Conservation (phyloP, 2,888 invertebrate species). For the Plebejus anna region DNA sequence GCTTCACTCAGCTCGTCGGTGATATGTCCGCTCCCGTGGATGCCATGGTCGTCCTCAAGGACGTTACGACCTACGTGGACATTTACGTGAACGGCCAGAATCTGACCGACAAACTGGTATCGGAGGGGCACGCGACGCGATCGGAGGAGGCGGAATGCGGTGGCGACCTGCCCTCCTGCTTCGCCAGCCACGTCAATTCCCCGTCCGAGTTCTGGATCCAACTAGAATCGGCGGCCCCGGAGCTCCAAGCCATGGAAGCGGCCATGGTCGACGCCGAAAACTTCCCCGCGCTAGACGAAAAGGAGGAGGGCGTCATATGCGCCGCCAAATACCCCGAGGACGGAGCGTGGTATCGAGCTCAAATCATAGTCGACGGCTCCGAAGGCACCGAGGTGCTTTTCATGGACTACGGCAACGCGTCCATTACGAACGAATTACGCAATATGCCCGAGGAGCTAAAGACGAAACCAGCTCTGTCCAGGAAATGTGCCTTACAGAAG, state of each 20-base stretch:
- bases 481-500: slow-evolving; percentile 81
- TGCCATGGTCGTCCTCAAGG: slow-evolving; percentile 78
- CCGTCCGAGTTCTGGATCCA: slow-evolving; percentile 90
- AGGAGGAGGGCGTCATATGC: slow-evolving; percentile 78
- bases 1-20: slow-evolving; percentile 74
- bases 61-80: slow-evolving; percentile 82
- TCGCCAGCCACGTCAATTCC: slow-evolving; percentile 86
- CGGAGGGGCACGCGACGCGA: slow-evolving; percentile 78
- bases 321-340: slow-evolving; percentile 84
- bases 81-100: slow-evolving; percentile 81
- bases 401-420: slow-evolving; percentile 85
- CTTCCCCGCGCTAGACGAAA: slow-evolving; percentile 69
- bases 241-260: slow-evolving; percentile 80
- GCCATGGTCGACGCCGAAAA: slow-evolving; percentile 78
- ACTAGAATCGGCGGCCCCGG: slow-evolving; percentile 80
- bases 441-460: slow-evolving; percentile 81
- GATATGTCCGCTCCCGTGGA: slow-evolving; percentile 72
- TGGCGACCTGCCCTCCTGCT: slow-evolving; percentile 81
- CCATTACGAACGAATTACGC: slow-evolving; percentile 78
- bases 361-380: slow-evolving; percentile 78
- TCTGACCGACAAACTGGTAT: slow-evolving; percentile 80
- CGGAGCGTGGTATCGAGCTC: slow-evolving; percentile 83
- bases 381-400: slow-evolving; percentile 82
- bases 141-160: slow-evolving; percentile 76
- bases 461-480: slow-evolving; percentile 79